Conservation (phyloP, 2,888 invertebrate species). For the Hypselothyrea guttata region DNA sequence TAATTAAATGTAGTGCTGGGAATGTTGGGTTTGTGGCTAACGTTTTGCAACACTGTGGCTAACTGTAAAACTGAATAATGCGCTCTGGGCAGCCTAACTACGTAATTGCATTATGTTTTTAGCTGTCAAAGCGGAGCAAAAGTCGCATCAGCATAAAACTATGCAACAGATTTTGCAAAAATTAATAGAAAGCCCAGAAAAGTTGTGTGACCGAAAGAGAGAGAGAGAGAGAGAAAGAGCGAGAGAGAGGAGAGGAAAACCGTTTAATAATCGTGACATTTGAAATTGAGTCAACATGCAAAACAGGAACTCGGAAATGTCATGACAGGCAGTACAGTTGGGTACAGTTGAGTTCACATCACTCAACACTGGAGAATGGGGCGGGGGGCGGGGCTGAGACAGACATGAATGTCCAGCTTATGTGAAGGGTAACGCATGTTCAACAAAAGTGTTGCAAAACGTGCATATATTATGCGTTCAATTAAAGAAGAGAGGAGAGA, state of each 20-base stretch:
- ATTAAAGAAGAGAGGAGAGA: background rate
- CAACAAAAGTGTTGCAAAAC: conserved; percentile 25
- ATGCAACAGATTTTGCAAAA: conserved; percentile 33
- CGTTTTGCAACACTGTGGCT: conserved; percentile 22
- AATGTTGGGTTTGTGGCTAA: too few species aligned
- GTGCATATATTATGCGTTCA: too few species aligned
- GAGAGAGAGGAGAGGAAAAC: background rate
- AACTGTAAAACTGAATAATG: background rate
- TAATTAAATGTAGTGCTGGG: too few species aligned
- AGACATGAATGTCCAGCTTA: conserved; percentile 32
- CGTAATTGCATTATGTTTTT: conserved; percentile 29
- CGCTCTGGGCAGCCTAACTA: conserved; percentile 11
- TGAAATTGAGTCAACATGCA: conserved; percentile 35
- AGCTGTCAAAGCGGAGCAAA: conserved; percentile 39
- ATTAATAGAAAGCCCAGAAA: too few species aligned
- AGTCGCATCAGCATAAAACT: conserved; percentile 33
- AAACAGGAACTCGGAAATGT: conserved; percentile 38
- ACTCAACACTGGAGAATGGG: conserved; percentile 28
- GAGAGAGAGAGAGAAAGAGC: background rate
- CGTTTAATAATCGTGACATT: conserved; percentile 55
- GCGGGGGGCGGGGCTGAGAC: conserved; percentile 1
- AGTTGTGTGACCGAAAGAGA: background rate
- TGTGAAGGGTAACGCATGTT: conserved; percentile 8
- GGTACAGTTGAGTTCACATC: conserved; percentile 37
- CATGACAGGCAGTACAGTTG: conserved; percentile 29